Conservation (phyloP, 2,888 invertebrate genomes). For the Tipula lateralis region DNA sequence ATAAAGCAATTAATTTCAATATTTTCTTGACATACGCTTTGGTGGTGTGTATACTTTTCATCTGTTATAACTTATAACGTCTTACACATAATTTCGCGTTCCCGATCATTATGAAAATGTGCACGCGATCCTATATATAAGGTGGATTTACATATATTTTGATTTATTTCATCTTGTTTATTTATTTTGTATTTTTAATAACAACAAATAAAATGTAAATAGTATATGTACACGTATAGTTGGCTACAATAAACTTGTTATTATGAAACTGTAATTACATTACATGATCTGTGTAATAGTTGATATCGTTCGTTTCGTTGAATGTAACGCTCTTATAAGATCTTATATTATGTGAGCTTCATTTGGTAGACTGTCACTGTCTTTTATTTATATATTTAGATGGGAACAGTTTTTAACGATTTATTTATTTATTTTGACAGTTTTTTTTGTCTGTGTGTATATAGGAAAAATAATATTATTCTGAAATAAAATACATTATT, state of each 20-base stretch:
- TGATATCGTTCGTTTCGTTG: no score
- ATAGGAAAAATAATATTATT: background rate
- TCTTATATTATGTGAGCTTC: background rate
- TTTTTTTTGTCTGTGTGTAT: background rate
- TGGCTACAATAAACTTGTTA: background rate
- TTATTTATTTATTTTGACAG: slow-evolving; percentile 11
- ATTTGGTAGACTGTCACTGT: background rate
- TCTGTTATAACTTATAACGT: background rate
- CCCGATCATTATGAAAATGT: background rate
- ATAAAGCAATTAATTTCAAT: background rate
- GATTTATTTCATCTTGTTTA: background rate
- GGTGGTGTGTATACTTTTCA: background rate
- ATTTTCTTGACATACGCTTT: background rate
- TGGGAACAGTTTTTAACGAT: background rate
- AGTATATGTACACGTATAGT: no score
- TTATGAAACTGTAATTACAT: background rate
- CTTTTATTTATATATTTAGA: background rate
- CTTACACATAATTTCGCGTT: background rate
- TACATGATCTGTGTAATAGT: background rate
- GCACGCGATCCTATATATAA: background rate
- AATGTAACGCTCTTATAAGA: background rate
- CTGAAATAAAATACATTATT: background rate
- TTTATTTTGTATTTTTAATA: background rate
- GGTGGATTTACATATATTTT: background rate
- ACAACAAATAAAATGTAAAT: background rate